Evolutionary conservation across 2,113 vertebrate species (phyloP).

Genomic region (Sardina pilchardus): DNA sequence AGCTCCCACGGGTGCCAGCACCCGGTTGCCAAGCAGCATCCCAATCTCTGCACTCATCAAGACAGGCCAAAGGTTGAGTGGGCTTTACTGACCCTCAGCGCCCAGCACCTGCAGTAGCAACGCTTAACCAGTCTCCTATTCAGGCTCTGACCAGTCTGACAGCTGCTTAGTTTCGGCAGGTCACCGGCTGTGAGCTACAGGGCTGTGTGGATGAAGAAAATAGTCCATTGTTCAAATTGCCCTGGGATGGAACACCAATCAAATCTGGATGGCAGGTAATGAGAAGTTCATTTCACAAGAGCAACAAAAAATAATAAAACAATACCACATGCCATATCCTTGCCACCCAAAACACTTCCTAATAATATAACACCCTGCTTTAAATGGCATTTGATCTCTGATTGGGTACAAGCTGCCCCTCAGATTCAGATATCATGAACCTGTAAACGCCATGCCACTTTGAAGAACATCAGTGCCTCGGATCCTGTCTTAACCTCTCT

Average conservation of each 20-base stretch:
- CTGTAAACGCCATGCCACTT: conserved; percentile 11
- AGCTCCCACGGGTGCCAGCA: neutral
- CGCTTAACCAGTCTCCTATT: neutral
- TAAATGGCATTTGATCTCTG: neutral
- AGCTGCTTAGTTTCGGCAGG: neutral
- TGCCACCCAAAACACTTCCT: neutral
- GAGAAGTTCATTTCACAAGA: neutral
- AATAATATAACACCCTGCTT: neutral
- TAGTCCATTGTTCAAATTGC: neutral
- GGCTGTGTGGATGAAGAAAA: neutral
- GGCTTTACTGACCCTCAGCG: neutral
- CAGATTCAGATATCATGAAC: conserved; percentile 3
- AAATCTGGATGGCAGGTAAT: neutral
- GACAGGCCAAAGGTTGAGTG: neutral
- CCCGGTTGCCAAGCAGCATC: neutral
- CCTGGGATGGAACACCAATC: neutral
- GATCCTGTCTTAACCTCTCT: conserved; percentile 2
- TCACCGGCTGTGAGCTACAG: neutral
- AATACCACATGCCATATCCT: neutral
- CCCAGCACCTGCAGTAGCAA: neutral
- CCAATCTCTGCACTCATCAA: neutral
- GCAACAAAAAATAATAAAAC: neutral
- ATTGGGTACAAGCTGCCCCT: neutral
- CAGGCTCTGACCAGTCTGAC: neutral
- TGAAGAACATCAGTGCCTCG: neutral